Base-by-base conservation (phyloP, 2,888 invertebrate species). In the Anoncus sp. region DNA sequence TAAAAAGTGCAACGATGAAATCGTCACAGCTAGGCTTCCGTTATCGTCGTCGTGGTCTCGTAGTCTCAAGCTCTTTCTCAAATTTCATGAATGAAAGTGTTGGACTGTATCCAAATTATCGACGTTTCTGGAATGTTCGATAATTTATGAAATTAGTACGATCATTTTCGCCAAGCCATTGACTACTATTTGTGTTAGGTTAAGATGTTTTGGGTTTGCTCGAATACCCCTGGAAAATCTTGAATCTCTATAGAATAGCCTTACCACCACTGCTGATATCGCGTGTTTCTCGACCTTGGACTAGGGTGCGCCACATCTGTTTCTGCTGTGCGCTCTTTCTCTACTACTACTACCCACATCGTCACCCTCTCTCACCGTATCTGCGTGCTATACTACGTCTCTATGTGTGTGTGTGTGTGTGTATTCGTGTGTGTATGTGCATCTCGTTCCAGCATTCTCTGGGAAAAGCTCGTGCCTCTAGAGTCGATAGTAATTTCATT, bases 231-330 rank as follows among this genome's bases (percentile, higher is more conserved):
- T 76, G 75, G 60, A 67, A 45, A 77, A 45, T 10, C 59, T 45
- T 38, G 65, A 45, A 45, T 70, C 67, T 69, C 74, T 22, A 69
- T 67, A 43, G 24, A 53, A 62, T n/a, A 51, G n/a, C 20, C 20
- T 27, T 22, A 45, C 53, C 53, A 63, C 45, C 62, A 65, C 60
- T 73, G 57, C 53, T 74, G 65, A 40, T 59, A 47, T 66, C 53
- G 65, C 51, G 67, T 80, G 78, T 81, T 80, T 43, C 73, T 76
- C 78, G 81, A 81, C 81, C 81, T 81, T 81, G 81, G 65, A 70
- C 80, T 74, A 81, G 78, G 74, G 80, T 81, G 81, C 81, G 81
- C 80, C 81, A 80, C 80, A 20, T 75, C 80, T 69, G 71, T 67
- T 70, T 65, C 62, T 71, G 62, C 77, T 60, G 60, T 80, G 69